Conservation (phyloP, 2,888 invertebrate genomes). For the Pheosia tremula region DNA sequence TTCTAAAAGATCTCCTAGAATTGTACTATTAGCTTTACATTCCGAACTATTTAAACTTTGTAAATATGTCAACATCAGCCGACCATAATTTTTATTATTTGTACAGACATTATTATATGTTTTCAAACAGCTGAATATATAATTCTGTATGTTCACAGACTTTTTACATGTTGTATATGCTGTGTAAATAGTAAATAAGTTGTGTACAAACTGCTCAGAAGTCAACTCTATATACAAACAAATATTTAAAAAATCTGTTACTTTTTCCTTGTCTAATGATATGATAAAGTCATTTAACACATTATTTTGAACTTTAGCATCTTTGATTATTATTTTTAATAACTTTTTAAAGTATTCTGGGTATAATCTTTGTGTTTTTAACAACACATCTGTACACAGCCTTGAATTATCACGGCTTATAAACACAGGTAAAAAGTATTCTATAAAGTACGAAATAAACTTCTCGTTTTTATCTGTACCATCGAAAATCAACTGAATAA, state of each 20-base stretch:
- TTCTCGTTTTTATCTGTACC: slow-evolving; percentile 22
- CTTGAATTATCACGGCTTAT: slow-evolving; percentile 52
- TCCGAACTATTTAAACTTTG: slow-evolving; percentile 48
- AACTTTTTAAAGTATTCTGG: slow-evolving; percentile 44
- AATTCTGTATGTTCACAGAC: slow-evolving; percentile 48
- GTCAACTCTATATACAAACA: slow-evolving; percentile 46
- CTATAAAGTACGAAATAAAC: slow-evolving; percentile 44
- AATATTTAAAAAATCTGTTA: slow-evolving; percentile 40
- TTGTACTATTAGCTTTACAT: slow-evolving; percentile 14
- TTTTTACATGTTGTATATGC: slow-evolving; percentile 59
- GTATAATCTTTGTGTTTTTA: slow-evolving; percentile 43
- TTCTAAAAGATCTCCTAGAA: slow-evolving; percentile 51
- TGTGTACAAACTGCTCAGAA: slow-evolving; percentile 47
- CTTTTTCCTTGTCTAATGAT: slow-evolving; percentile 35
- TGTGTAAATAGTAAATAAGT: slow-evolving; percentile 53
- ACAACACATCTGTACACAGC: slow-evolving; percentile 53
- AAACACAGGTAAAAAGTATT: slow-evolving; percentile 47
- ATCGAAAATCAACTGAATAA: slow-evolving; percentile 50
- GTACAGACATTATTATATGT: slow-evolving; percentile 37
- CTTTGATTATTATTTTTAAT: slow-evolving; percentile 48
- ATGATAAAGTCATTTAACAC: slow-evolving; percentile 56
- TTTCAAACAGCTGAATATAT: slow-evolving; percentile 44
- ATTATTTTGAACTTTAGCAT: slow-evolving; percentile 45
- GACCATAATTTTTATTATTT: slow-evolving; percentile 58
- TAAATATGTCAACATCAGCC: slow-evolving; percentile 55